Base-by-base conservation (phyloP, 2,113 vertebrate species). In the Lophura nycthemera region DNA sequence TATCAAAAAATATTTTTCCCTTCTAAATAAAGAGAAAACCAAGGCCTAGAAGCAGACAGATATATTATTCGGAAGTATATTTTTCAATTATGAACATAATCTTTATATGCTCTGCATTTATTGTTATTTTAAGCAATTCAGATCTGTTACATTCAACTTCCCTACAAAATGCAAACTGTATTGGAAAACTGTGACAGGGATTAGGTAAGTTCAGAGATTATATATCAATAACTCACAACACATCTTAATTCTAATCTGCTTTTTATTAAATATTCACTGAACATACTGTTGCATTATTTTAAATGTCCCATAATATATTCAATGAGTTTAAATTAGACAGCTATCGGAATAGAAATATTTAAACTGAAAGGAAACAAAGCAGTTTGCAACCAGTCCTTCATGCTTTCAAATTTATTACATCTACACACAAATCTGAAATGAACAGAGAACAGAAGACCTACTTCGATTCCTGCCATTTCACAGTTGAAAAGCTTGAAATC, bases 261-360 rank as follows among this genome's bases (percentile, higher is more conserved):
- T 92, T 91, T 92, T 91, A 95, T 80, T 88, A 90, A 86, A 70
- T 32, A 40, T 57, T 79, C 38, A 43, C 59, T 78, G 69, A 78
- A 86, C 34, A 92, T 48, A 52, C 34, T 52, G 30, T 45, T 57
- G 79, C 25, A 42, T 63, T 92, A 86, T 75, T 60, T 83, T 40
- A 48, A n/a, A 61, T 0, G 0, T 13, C 42, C 56, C 36, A 52
- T n/a, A 71, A 88, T 11, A 36, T 64, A 83, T 86, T 47, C 69
- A 50, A 13, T 10, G 43, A 80, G 25, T 40, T 88, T 61, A 79
- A 63, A 54, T 47, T 42, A 75, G 47, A 81, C 10, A 77, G 47
- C 36, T 15, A 43, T 72, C 65, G 71, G 57, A 70, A 72, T 67
- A 76, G 21, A 32, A 70, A 22, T 57, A 86, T 67, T 88, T 80